Evolutionary conservation across 1,140 invertebrate genomes (phyloP), one percentile per base, ranked within the genome.

Genomic region (Anadara kagoshimensis): DNA sequence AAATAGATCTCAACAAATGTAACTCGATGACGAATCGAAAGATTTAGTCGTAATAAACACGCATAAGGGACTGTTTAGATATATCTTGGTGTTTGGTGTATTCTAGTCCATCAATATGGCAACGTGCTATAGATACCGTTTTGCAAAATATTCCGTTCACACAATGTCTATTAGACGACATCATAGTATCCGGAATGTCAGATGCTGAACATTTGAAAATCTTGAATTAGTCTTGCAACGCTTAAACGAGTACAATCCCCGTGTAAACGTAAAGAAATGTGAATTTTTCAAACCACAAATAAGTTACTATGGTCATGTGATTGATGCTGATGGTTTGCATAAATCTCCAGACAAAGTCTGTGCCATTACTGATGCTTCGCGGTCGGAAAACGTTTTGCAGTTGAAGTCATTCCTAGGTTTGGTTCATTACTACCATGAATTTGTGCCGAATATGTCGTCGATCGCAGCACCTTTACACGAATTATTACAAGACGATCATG

Each of bases 31-130:
- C 0, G 45, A 69, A 10, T 79, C 78, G 3, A 75, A 80, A 69
- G 29, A 80, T 45, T 56, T 76, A 0, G n/a, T 79, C 0, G 73
- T 69, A 7, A 74, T 81, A 5, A 82, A 73, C 45, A 83, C 62
- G 20, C 84, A 70, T 36, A 87, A 53, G 68, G 85, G 63, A 67
- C 68, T 78, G 73, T 87, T 56, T 51, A 2, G 16, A 14, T 79
- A 66, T 51, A 79, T 8, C 24, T 81, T 16, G n/a, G 44, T 67
- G 10, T 81, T 91, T 84, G 91, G 90, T 8, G 85, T 92, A 8
- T 86, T 86, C 85, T 5, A 90, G 90, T 0, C 90, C 91, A 12
- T 75, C 84, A n/a, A 86, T 91, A 62, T 92, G 91, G 70, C 88
- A 92, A 75, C 20, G 84, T 69, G 78, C 87, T 36, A 90, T 92